Evolutionary conservation across 2,113 vertebrate species (phyloP), one percentile per base, ranked within the genome.

Genomic region (Phaetusa simplex): DNA sequence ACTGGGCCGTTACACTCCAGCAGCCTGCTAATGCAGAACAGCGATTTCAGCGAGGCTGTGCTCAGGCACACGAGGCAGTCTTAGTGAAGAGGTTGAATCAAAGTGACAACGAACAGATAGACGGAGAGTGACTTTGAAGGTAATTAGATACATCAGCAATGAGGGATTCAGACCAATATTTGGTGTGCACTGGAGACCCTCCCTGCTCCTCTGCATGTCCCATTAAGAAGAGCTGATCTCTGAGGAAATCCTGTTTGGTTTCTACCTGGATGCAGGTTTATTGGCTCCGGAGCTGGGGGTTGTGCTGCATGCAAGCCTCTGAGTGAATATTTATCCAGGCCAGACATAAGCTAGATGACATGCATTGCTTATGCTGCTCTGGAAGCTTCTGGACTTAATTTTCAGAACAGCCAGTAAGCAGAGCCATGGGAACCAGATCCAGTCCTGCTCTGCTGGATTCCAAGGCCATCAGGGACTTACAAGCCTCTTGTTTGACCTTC

Each of bases 321-420:
- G 20, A 64, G 29, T 24, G 47, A 71, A 27, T 78, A 84, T 38
- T 70, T 81, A 62, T 53, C n/a, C 42, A 83, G 47, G 59, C 32
- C 26, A 88, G 53, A 61, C 36, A 58, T 53, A 81, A 91, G n/a
- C 29, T 71, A 61, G 32, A 36, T 12, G 9, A 67, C 9, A 2
- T 16, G 61, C 85, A 78, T 43, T 93, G 71, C 67, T 83, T 79
- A 52, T 11, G 34, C 23, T 70, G 34, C 64, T 94, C 67, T 76
- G 42, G n/a, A 83, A 84, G 65, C 38, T 86, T 92, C 93, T 91
- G 83, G 81, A 64, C n/a, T 91, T 71, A 74, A 89, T 96, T 91
- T 93, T 88, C 69, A 64, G 59, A 84, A 20, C 38, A 89, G 26
- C 30, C 91, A 92, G 47, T 83, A 62, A 66, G 58, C 69, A 92